Percentiles rank a stretch among this genome's conserved stretches.
Conservation (phyloP, 2,113 vertebrate genomes). For the Thalassarche chlororhynchos region DNA sequence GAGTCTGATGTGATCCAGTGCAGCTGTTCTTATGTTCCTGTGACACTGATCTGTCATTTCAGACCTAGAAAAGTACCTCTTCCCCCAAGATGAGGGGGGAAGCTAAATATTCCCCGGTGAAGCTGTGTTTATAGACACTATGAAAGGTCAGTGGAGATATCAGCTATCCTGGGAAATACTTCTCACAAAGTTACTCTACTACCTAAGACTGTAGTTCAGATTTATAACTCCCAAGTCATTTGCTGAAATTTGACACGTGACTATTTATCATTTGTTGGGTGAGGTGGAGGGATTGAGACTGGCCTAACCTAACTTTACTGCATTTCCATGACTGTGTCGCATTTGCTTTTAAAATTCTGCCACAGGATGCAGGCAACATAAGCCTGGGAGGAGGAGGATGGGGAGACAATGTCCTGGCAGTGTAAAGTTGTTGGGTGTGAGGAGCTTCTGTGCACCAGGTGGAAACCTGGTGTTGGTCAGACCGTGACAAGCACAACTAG, state of each 20-base stretch:
- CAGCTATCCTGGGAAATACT: not conserved
- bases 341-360: not conserved
- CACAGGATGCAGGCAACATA: not conserved
- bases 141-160: not conserved
- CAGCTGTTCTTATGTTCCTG: not conserved
- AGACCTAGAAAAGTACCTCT: not conserved
- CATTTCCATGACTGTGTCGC: not conserved
- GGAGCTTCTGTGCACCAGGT: not conserved
- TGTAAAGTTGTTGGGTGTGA: not conserved
- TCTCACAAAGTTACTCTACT: not conserved
- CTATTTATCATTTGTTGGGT: not conserved
- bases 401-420: not conserved
- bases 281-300: not conserved
- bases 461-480: not conserved
- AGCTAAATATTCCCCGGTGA: not conserved
- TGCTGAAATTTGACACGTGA: not conserved
- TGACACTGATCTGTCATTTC: not conserved
- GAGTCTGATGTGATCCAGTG: not conserved
- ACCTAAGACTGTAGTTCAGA: not conserved
- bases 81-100: not conserved
- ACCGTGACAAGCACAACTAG: not conserved
- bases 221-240: not conserved
- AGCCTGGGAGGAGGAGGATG: not conserved
- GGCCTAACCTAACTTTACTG: not conserved
- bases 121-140: not conserved